Conservation (phyloP, 2,888 invertebrate genomes). For the Platynereis dumerilii region DNA sequence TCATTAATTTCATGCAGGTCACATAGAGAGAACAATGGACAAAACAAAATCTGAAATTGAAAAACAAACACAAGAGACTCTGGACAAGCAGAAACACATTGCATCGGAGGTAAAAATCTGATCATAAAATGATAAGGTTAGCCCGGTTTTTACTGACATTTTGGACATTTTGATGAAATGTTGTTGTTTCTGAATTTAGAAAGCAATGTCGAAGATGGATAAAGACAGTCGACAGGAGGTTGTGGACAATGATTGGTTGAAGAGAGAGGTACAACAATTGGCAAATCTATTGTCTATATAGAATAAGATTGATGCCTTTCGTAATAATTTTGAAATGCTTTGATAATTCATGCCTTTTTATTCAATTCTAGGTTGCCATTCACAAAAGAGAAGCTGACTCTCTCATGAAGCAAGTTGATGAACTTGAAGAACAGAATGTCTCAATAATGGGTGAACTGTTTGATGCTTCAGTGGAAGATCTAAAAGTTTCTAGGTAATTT, state of each 20-base stretch:
- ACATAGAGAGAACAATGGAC: constrained; percentile 46
- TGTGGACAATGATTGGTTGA: constrained; percentile 61
- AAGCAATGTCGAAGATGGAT: constrained; percentile 59
- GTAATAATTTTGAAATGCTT: no score
- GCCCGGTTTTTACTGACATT: no score
- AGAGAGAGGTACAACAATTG: constrained; percentile 49
- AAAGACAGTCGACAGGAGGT: constrained; percentile 61
- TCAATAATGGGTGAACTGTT: constrained; percentile 59
- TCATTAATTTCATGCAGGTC: constrained; percentile 38
- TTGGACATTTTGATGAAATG: neutral
- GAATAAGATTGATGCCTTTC: no score
- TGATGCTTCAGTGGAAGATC: constrained; percentile 60
- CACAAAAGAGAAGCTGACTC: constrained; percentile 50
- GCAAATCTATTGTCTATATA: no score
- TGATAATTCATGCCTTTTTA: no score
- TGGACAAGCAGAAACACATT: constrained; percentile 55
- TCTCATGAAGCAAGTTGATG: constrained; percentile 48
- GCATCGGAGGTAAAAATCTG: constrained; percentile 54
- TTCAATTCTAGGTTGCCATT: constrained; percentile 49
- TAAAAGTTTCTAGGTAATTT: constrained; percentile 57
- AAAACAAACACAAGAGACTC: constrained; percentile 47
- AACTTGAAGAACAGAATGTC: constrained; percentile 55
- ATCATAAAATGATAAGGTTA: no score
- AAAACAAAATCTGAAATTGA: constrained; percentile 49
- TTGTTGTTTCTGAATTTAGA: constrained; percentile 44